Conservation (phyloP, 2,113 vertebrate genomes). For the Puntigrus tetrazona region DNA sequence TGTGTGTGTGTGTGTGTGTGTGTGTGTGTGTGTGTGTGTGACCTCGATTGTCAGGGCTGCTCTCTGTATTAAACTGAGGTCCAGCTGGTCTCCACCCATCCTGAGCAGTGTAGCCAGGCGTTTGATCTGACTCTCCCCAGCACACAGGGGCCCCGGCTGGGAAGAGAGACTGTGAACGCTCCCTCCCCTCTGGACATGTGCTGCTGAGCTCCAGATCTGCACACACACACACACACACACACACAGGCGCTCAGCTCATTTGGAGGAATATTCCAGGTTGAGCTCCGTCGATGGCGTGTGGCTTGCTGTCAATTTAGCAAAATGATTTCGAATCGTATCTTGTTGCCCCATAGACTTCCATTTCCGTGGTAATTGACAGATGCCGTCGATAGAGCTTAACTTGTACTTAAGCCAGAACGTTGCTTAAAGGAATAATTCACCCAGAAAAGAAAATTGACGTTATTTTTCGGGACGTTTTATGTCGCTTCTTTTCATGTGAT, state of each 20-base stretch:
- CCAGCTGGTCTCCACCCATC: slow-evolving; percentile 49
- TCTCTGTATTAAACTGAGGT: slow-evolving; percentile 37
- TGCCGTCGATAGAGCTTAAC: slow-evolving; percentile 11
- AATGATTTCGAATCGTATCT: neutral
- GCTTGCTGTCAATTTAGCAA: neutral
- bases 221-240: slow-evolving; percentile 36
- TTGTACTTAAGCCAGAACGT: slow-evolving; percentile 16
- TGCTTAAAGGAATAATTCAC: neutral
- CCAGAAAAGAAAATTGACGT: neutral
- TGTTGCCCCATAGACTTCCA: neutral
- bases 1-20: slow-evolving; percentile 36
- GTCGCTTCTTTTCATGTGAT: neutral
- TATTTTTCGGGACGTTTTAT: neutral
- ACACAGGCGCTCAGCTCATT: slow-evolving; percentile 17
- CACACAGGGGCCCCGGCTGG: slow-evolving; percentile 27
- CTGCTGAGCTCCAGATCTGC: slow-evolving; percentile 19
- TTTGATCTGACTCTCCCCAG: slow-evolving; percentile 46
- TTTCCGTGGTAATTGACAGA: slow-evolving; percentile 8
- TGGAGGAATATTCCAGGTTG: slow-evolving; percentile 4
- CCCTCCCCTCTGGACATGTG: slow-evolving; percentile 36
- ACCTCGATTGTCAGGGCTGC: slow-evolving; percentile 22
- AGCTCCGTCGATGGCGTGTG: neutral
- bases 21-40: slow-evolving; percentile 36
- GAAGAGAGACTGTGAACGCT: slow-evolving; percentile 17
- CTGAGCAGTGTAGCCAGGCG: slow-evolving; percentile 31